These are phyloP conservation scores for Archips crataeganus DNA, from an alignment of 2,888 invertebrate genomes.

Conservation along the genomic window DNA sequence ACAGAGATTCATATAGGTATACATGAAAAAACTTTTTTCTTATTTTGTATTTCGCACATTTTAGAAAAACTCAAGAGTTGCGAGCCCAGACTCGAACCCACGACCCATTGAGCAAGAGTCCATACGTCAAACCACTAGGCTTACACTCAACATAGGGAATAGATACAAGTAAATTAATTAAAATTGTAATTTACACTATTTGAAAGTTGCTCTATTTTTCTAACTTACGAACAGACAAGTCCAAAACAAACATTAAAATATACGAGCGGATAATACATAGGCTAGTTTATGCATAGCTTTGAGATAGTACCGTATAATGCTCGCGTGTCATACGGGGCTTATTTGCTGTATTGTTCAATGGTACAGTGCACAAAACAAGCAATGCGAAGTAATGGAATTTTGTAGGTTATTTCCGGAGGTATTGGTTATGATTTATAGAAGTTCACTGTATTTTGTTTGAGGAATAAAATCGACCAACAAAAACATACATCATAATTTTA, in stretches of 20 bases:
- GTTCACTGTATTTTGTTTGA: background rate
- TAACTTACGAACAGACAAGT: background rate
- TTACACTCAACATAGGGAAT: no score
- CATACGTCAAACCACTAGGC: no score
- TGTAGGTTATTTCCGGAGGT: background rate
- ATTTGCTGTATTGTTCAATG: conserved; percentile 64
- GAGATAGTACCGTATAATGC: conserved; percentile 56
- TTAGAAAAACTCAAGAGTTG: no score
- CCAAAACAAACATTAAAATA: conserved; percentile 15
- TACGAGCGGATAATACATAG: conserved; percentile 32
- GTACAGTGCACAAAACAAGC: conserved; percentile 54
- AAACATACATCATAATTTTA: no score
- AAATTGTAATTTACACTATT: no score
- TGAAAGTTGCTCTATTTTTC: background rate
- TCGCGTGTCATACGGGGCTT: conserved; percentile 69
- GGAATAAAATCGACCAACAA: background rate
- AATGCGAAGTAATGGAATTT: background rate
- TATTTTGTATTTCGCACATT: no score
- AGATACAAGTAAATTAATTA: no score
- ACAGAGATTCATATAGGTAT: no score
- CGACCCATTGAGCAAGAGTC: no score
- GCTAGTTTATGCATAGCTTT: conserved; percentile 43
- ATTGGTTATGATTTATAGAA: background rate
- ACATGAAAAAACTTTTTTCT: no score
- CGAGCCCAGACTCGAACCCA: no score